Evolutionary conservation across 2,113 vertebrate genomes (phyloP), one percentile per base, ranked within the genome.

Genomic region (Hucho hucho): DNA sequence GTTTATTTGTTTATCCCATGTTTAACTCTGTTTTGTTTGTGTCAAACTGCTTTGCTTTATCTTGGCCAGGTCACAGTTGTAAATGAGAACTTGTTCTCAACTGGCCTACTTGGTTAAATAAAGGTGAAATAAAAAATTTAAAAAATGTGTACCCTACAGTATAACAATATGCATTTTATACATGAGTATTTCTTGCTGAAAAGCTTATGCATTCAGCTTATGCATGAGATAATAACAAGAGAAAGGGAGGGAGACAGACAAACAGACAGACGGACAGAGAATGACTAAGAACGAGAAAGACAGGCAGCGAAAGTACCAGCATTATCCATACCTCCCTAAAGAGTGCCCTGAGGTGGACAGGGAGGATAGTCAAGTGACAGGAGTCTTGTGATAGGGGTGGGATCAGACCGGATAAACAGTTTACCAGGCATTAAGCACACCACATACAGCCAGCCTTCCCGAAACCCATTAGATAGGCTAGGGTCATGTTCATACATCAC

Each of bases 351-450:
- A 87, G 83, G 87, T 28, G 63, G 70, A 74, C 75, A 70, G 16
- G 81, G 70, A 79, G 86, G 81, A 81, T 12, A 6, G 81, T 91
- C 90, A 91, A 87, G 86, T 92, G 89, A 93, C 87, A 74, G 74
- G 73, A 65, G 87, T 88, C 91, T 89, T 91, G 87, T 92, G 92
- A 90, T 79, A 53, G 81, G 76, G 16, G 32, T 0, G 67, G 28
- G 26, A 75, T 81, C 80, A 83, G 78, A 82, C 84, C 49, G 75
- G 79, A 76, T 81, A 83, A 87, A 75, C 83, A 61, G 74, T 90
- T 91, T 82, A 84, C 75, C n/a, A 73, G 43, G 72, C 69, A 82
- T 85, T 78, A 76, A 66, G 73, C 46, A 70, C 56, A 32, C 26
- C n/a, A n/a, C 58, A 18, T 26, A 49, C 22, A 64, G 29, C 46